These are phyloP conservation scores for Calvadosia cruxmelitensis DNA, from an alignment of 30 jellyfish, hydroid and myxozoan genomes.

Conservation along the genomic window DNA sequence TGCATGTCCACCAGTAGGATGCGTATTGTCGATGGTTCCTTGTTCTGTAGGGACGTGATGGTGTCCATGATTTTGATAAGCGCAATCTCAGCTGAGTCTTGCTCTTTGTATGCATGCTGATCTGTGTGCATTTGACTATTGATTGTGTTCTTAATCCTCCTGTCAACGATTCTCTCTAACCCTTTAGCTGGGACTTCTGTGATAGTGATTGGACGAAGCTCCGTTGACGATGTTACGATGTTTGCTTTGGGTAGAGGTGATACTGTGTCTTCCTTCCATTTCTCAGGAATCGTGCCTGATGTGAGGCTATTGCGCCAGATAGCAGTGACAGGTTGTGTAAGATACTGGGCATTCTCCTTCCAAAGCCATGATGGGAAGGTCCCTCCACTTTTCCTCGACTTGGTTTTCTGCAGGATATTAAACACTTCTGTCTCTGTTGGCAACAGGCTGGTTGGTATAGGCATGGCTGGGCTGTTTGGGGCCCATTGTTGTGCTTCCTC, in stretches of 20 bases:
- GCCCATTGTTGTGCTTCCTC: not conserved
- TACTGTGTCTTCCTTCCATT: not conserved
- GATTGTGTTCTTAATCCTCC: not conserved
- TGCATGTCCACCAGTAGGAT: too few relatives aligned
- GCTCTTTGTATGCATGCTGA: not conserved
- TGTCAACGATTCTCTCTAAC: not conserved
- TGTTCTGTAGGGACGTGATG: too few relatives aligned
- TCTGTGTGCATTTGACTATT: not conserved
- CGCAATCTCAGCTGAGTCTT: not conserved
- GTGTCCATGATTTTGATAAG: too few relatives aligned
- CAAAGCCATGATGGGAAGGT: not conserved
- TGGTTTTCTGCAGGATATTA: not conserved
- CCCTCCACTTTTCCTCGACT: not conserved
- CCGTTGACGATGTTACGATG: not conserved
- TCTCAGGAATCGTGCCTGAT: not conserved
- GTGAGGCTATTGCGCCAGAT: not conserved
- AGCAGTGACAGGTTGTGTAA: not conserved
- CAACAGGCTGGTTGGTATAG: not conserved
- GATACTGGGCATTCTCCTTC: not conserved
- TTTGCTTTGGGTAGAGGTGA: not conserved
- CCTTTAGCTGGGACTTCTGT: slow-evolving; percentile 1
- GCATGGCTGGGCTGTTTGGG: not conserved
- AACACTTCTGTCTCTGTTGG: not conserved
- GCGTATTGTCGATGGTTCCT: too few relatives aligned
- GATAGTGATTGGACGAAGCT: not conserved